Conservation (phyloP, 2,797 vertebrate species). For the Rhynchotus rufescens region DNA sequence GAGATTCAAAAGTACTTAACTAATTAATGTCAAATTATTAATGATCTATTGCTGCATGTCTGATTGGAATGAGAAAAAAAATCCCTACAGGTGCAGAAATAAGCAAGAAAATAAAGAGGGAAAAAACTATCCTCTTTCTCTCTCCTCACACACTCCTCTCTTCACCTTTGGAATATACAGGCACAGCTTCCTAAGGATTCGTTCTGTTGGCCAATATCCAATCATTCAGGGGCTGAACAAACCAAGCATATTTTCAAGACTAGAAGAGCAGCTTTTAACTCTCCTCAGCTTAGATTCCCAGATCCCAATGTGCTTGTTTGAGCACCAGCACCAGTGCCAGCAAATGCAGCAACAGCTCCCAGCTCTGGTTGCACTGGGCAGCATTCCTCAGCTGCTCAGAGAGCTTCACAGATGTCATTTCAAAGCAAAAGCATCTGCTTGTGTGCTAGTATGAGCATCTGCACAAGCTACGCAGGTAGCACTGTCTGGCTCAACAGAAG, state of each 20-base stretch:
- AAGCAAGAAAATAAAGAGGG: not conserved
- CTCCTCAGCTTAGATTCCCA: not conserved
- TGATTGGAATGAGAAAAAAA: constrained; percentile 4
- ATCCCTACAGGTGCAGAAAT: constrained; percentile 23
- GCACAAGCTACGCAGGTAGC: not conserved
- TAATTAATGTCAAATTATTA: constrained; percentile 34
- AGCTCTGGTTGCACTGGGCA: not conserved
- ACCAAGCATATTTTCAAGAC: not conserved
- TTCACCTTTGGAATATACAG: not conserved
- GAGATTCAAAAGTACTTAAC: not conserved
- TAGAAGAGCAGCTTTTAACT: not conserved
- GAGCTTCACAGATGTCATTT: not conserved
- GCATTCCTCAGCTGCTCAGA: not conserved
- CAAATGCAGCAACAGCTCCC: not conserved
- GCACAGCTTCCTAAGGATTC: not conserved
- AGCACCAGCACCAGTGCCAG: not conserved
- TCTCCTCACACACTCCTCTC: not conserved
- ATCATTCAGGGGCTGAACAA: not conserved
- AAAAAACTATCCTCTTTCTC: not conserved
- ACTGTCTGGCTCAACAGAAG: not conserved
- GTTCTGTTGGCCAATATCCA: not conserved
- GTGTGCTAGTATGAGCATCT: not conserved
- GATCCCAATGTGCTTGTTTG: not conserved
- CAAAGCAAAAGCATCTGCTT: not conserved
- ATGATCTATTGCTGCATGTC: not conserved